phyloP scores from a whole-genome alignment of 1,140 invertebrate genomes.

The Halyomorpha halys region DNA sequence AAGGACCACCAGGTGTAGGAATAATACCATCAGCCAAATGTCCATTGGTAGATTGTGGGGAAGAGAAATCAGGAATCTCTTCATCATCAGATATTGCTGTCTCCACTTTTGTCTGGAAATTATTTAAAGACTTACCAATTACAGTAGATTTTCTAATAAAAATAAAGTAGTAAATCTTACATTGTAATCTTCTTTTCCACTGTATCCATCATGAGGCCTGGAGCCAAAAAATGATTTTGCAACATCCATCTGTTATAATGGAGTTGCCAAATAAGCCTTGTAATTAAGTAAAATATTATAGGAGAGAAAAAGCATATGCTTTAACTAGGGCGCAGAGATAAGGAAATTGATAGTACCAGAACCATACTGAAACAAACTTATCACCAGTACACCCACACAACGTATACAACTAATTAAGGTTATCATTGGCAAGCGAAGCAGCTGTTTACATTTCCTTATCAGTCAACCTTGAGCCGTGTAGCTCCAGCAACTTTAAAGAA shows the following conservation, averaged over 20 bases:
- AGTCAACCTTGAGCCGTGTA: too few relatives aligned
- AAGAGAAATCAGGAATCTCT: conserved; percentile 41
- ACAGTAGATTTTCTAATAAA: background rate
- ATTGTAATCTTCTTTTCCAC: conserved; percentile 68
- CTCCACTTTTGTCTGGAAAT: conserved; percentile 56
- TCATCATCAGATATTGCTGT: conserved; percentile 71
- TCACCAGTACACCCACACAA: too few relatives aligned
- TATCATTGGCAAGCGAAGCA: too few relatives aligned
- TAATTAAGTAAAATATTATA: background rate
- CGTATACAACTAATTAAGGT: too few relatives aligned
- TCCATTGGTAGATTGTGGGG: conserved; percentile 48
- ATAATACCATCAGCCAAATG: conserved; percentile 51
- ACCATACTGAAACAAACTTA: too few relatives aligned
- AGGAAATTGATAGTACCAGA: background rate
- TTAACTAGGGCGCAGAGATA: conserved; percentile 7
- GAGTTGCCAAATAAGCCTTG: background rate
- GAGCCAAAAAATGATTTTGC: conserved; percentile 76
- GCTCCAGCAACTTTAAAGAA: too few relatives aligned
- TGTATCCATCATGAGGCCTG: conserved; percentile 77
- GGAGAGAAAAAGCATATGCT: background rate
- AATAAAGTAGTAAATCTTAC: conserved; percentile 39
- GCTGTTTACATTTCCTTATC: too few relatives aligned
- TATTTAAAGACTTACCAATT: background rate
- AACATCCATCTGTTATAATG: conserved; percentile 55
- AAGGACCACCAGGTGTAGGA: conserved; percentile 64